Evolutionary conservation across 2,797 vertebrate genomes (phyloP).

Genomic region (Amniataba percoides): DNA sequence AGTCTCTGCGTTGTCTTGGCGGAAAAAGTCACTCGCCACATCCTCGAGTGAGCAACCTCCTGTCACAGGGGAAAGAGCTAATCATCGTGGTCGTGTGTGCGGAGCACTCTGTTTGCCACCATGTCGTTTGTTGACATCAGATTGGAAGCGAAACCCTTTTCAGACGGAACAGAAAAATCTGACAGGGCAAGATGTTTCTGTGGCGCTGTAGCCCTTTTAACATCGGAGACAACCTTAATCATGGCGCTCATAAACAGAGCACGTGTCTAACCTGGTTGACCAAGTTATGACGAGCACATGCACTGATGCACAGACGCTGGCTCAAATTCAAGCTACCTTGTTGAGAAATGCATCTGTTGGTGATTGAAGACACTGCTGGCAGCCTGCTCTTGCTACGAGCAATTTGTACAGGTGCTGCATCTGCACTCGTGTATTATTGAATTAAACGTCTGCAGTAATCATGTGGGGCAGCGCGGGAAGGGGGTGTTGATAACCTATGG

Average conservation of each 20-base stretch:
- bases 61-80: slow-evolving; percentile 40
- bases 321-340: neutral
- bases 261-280: slow-evolving; percentile 32
- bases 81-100: slow-evolving; percentile 43
- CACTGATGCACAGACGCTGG: too few species aligned
- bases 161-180: slow-evolving; percentile 40
- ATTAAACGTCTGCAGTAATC: slow-evolving; percentile 4
- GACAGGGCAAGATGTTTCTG: slow-evolving; percentile 34
- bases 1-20: slow-evolving; percentile 38
- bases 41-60: slow-evolving; percentile 42
- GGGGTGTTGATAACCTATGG: neutral
- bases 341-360: neutral
- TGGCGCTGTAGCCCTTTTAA: slow-evolving; percentile 8
- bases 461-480: neutral
- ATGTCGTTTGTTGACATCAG: slow-evolving; percentile 52
- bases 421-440: slow-evolving; percentile 6
- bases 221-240: slow-evolving; percentile 8
- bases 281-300: slow-evolving; percentile 10
- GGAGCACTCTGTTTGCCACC: slow-evolving; percentile 41
- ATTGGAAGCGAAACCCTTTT: slow-evolving; percentile 28
- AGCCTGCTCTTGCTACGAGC: neutral
- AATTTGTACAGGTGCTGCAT: slow-evolving; percentile 32
- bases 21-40: slow-evolving; percentile 47
- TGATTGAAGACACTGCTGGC: slow-evolving; percentile 33
- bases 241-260: slow-evolving; percentile 6